phyloP scores from a whole-genome alignment of 2,113 vertebrate species.

The Lathamus discolor region DNA sequence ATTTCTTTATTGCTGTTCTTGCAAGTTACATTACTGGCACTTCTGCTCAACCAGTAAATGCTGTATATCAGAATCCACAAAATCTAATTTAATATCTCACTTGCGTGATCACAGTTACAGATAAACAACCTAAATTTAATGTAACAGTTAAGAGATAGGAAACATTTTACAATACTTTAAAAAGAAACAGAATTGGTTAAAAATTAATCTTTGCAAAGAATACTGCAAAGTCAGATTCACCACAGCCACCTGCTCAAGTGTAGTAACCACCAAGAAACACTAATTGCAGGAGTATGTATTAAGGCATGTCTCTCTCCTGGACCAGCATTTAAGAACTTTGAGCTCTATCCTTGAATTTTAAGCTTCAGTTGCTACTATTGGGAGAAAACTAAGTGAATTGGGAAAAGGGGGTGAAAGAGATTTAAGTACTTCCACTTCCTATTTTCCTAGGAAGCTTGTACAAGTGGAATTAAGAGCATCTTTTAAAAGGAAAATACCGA shows the following conservation, averaged over 20 bases:
- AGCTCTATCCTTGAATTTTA: neutral
- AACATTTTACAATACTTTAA: neutral
- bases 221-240: neutral
- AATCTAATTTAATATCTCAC: neutral
- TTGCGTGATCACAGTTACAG: neutral
- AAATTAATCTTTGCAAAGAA: neutral
- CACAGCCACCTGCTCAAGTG: neutral
- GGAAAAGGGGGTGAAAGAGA: neutral
- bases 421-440: neutral
- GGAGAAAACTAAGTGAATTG: neutral
- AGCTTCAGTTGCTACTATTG: neutral
- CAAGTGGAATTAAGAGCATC: neutral
- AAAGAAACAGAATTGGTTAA: neutral
- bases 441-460: neutral
- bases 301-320: neutral
- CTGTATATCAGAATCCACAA: neutral
- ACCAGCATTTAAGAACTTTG: neutral
- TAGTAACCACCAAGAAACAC: neutral
- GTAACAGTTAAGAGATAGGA: neutral
- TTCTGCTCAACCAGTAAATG: neutral
- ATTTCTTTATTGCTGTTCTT: neutral
- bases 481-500: neutral
- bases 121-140: neutral
- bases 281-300: neutral
- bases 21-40: neutral